Evolutionary conservation across 1,140 invertebrate genomes (phyloP).

Genomic region (Psilanteris sp.): DNA sequence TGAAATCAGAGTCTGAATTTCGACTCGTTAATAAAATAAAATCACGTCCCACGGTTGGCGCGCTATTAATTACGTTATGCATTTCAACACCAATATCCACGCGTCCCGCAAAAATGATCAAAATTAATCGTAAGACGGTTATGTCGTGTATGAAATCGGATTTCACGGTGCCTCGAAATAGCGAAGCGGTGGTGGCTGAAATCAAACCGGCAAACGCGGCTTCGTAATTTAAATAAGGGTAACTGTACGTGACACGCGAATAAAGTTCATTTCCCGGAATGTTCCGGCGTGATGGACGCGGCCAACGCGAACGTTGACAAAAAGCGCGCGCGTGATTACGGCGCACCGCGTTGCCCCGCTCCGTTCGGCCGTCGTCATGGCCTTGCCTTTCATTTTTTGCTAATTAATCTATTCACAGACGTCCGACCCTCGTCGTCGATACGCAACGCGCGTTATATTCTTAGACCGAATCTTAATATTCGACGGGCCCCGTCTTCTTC

Average conservation of each 20-base stretch:
- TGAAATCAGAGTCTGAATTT: no score
- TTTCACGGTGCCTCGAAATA: no score
- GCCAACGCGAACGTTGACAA: constrained; percentile 6
- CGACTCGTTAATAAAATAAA: no score
- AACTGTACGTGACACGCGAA: background rate
- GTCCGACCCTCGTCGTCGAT: constrained; percentile 59
- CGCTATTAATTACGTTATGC: no score
- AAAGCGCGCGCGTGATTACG: constrained; percentile 37
- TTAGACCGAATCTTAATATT: constrained; percentile 53
- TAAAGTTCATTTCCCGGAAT: background rate
- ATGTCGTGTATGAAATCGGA: no score
- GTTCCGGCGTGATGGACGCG: background rate
- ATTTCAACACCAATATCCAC: no score
- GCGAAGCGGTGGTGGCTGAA: no score
- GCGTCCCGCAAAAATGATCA: no score
- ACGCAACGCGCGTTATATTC: constrained; percentile 52
- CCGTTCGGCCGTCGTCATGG: constrained; percentile 22
- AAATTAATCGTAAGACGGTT: no score
- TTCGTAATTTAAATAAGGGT: no score
- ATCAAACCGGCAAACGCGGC: no score
- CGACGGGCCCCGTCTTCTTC: constrained; percentile 40
- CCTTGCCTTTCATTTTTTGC: constrained; percentile 63
- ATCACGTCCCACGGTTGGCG: no score
- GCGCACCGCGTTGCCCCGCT: constrained; percentile 31
- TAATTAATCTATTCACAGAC: constrained; percentile 65